These are phyloP conservation scores for Hippocampus zosterae DNA, from an alignment of 2,113 vertebrate genomes.

Conservation along the genomic window DNA sequence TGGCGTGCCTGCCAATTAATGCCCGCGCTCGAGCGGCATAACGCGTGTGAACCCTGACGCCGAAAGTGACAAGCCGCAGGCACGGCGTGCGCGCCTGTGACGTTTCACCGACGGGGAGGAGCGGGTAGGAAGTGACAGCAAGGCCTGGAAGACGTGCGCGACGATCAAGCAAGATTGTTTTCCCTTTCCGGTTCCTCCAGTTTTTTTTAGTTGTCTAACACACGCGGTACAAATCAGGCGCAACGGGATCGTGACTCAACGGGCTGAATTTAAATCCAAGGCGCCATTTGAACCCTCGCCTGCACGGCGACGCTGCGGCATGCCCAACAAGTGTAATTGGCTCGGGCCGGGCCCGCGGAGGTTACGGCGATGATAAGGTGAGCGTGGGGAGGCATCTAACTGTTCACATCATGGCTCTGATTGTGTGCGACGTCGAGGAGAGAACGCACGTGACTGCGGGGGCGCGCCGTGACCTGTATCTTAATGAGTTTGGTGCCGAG, in stretches of 20 bases:
- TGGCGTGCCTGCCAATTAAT: slow-evolving; percentile 25
- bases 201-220: background rate
- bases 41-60: slow-evolving; percentile 48
- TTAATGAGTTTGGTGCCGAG: slow-evolving; percentile 56
- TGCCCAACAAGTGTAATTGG: slow-evolving; percentile 56
- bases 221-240: background rate
- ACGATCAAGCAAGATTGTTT: slow-evolving; percentile 3
- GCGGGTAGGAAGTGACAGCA: slow-evolving; percentile 26
- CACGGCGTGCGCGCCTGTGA: slow-evolving; percentile 40
- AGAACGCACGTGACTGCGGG: slow-evolving; percentile 20
- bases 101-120: slow-evolving; percentile 62
- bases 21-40: slow-evolving; percentile 49
- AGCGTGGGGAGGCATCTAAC: slow-evolving; percentile 51
- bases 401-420: slow-evolving; percentile 34
- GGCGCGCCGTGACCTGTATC: slow-evolving; percentile 60
- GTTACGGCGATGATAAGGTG: slow-evolving; percentile 52
- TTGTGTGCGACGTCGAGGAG: slow-evolving; percentile 55
- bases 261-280: slow-evolving; percentile 24
- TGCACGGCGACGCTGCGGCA: slow-evolving; percentile 27
- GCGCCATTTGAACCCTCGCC: slow-evolving; percentile 28
- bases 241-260: slow-evolving; percentile 13
- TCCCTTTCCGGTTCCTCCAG: background rate
- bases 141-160: slow-evolving; percentile 30
- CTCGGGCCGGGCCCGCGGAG: slow-evolving; percentile 40
- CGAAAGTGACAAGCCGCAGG: slow-evolving; percentile 45